Base-by-base conservation (phyloP, 1,140 invertebrate genomes). In the Ylistrum balloti region DNA sequence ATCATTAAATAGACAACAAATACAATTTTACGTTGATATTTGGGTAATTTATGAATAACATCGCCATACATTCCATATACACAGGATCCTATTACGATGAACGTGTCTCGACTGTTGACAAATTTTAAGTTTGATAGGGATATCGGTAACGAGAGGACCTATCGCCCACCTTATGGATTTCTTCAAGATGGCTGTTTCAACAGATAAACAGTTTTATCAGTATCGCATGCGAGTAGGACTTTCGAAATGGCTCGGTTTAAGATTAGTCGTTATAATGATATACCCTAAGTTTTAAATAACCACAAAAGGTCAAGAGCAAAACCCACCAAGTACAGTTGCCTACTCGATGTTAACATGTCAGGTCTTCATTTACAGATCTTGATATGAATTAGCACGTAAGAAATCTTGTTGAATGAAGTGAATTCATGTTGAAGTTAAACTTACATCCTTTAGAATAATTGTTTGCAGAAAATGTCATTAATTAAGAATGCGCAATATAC, bases 71-170 rank as follows among this genome's bases (percentile, higher is more conserved):
- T 28, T 74, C 56, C 22, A 74, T 74, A 74, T n/a, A 74, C 5
- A 74, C 22, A 17, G 22, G 56, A 28, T n/a, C 56, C n/a, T 7
- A n/a, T 74, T 74, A 7, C 22, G 56, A 5, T 28, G 28, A 28
- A 74, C 56, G 56, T 74, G 56, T 74, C 56, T 74, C 17, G 22
- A 74, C 3, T 74, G 56, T 74, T 74, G 56, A 74, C 56, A 74
- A 9, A 28, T 74, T 74, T 74, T n/a, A 3, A 74, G 5, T 0
- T 7, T 28, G 56, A 74, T 74, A 74, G 56, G 56, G 56, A 74
- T 74, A 74, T 74, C 56, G 11, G 56, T 74, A n/a, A 17, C 56
- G 22, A 7, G 0, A 74, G 41, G 17, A n/a, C 56, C 22, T 74
- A 74, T 74, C 56, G 28, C 1, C 22, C 56, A n/a, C 20, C 13